Evolutionary conservation across 2,797 vertebrate species (phyloP).

Genomic region (Hoplostethus mediterraneus): DNA sequence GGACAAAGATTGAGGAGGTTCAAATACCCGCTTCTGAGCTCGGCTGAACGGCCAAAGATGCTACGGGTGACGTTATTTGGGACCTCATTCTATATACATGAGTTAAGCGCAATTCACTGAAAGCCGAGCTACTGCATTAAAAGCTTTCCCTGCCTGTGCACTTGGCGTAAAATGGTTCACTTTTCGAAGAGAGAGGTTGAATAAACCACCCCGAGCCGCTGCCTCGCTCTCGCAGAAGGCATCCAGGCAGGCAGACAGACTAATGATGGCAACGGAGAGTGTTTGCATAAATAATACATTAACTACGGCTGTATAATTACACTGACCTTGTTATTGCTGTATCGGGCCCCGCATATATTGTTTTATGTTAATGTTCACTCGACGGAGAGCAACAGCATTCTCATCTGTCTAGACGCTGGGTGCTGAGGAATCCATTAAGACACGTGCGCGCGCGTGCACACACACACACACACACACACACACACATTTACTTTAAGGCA

Average conservation of each 20-base stretch:
- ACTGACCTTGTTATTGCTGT: conserved; percentile 38
- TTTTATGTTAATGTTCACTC: conserved; percentile 46
- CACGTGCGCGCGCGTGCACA: background rate
- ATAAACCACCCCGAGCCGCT: background rate
- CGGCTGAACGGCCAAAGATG: background rate
- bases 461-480: background rate
- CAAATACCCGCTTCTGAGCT: too few relatives aligned
- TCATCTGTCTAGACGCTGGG: conserved; percentile 1
- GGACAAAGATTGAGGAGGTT: too few relatives aligned
- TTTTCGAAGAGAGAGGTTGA: conserved; percentile 33
- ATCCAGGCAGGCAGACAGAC: conserved; percentile 16
- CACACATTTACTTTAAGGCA: conserved; percentile 16
- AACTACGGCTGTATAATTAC: conserved; percentile 52
- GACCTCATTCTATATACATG: background rate
- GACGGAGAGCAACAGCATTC: conserved; percentile 16
- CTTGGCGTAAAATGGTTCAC: conserved; percentile 67
- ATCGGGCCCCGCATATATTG: conserved; percentile 36
- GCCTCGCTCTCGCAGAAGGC: background rate
- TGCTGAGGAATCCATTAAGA: background rate
- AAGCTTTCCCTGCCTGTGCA: background rate
- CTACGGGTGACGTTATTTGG: background rate
- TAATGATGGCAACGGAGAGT: conserved; percentile 36
- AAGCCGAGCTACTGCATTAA: background rate
- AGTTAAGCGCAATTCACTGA: conserved; percentile 32
- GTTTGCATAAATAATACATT: conserved; percentile 58